Conservation (phyloP, 2,797 vertebrate genomes). For the Varecia variegata region DNA sequence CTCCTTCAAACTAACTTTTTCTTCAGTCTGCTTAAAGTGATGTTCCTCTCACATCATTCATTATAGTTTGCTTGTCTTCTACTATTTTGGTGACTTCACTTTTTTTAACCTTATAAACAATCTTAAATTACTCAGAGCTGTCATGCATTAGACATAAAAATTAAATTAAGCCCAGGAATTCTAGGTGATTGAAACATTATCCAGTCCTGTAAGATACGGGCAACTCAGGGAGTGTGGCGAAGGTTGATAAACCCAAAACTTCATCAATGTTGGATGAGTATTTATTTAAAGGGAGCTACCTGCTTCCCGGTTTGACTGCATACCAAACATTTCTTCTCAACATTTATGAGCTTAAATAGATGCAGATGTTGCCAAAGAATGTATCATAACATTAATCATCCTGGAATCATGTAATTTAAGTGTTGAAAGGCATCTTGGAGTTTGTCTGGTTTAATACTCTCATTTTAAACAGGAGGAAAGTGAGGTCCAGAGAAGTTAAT, state of each 20-base stretch:
- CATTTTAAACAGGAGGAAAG: constrained; percentile 40
- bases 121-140: constrained; percentile 59
- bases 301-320: constrained; percentile 71
- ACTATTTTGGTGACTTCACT: constrained; percentile 61
- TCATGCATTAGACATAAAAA: constrained; percentile 68
- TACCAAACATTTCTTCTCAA: constrained; percentile 76
- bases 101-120: constrained; percentile 66
- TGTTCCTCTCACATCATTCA: constrained; percentile 37
- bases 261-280: constrained; percentile 16
- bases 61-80: constrained; percentile 61
- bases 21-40: background rate
- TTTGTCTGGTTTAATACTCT: constrained; percentile 11
- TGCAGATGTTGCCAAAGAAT: constrained; percentile 78
- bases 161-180: constrained; percentile 66
- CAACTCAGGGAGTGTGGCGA: background rate
- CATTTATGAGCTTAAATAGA: constrained; percentile 76
- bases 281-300: constrained; percentile 73
- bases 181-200: constrained; percentile 70
- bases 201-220: constrained; percentile 57
- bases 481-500: background rate
- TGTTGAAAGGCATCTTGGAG: constrained; percentile 49
- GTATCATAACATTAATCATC: constrained; percentile 64
- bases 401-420: constrained; percentile 48
- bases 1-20: background rate
- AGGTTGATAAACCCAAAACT: constrained; percentile 55